phyloP scores from a whole-genome alignment of 1,140 invertebrate genomes.

The Littorina saxatilis region DNA sequence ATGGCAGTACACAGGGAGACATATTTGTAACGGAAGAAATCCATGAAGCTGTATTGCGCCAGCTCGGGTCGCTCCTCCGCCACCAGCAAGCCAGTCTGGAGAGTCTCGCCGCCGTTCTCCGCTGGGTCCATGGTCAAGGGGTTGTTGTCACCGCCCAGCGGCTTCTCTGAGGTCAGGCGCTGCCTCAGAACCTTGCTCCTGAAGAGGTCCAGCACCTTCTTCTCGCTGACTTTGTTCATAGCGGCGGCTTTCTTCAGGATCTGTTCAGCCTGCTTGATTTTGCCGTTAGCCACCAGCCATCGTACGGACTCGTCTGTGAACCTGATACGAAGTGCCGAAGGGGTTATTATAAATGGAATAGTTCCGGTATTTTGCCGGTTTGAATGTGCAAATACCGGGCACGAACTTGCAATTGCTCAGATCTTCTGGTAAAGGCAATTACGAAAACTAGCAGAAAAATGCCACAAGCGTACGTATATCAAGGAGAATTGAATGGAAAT shows the following conservation, averaged over 20 bases:
- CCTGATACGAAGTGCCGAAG: conserved; percentile 49
- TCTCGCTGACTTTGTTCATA: conserved; percentile 50
- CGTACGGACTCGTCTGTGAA: conserved; percentile 65
- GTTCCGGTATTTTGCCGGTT: too few species aligned
- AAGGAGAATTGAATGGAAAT: too few species aligned
- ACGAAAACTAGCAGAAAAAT: too few species aligned
- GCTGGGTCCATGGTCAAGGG: not conserved
- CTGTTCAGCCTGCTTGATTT: conserved; percentile 50
- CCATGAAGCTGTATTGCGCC: conserved; percentile 1
- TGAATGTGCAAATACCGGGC: too few species aligned
- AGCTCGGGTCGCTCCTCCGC: not conserved
- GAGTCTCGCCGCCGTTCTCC: not conserved
- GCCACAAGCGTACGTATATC: too few species aligned
- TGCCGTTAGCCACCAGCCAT: conserved; percentile 67
- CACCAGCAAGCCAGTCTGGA: not conserved
- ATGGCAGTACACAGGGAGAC: conserved; percentile 13
- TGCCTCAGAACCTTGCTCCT: conserved; percentile 17
- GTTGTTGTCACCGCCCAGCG: not conserved
- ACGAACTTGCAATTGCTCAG: too few species aligned
- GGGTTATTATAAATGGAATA: too few species aligned
- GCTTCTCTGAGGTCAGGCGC: not conserved
- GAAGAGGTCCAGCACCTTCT: conserved; percentile 31
- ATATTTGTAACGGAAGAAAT: conserved; percentile 16
- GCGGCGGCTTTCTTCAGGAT: conserved; percentile 59
- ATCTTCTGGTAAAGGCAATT: too few species aligned